Conservation (phyloP, 2,888 invertebrate species). For the Limnephilus auricula region DNA sequence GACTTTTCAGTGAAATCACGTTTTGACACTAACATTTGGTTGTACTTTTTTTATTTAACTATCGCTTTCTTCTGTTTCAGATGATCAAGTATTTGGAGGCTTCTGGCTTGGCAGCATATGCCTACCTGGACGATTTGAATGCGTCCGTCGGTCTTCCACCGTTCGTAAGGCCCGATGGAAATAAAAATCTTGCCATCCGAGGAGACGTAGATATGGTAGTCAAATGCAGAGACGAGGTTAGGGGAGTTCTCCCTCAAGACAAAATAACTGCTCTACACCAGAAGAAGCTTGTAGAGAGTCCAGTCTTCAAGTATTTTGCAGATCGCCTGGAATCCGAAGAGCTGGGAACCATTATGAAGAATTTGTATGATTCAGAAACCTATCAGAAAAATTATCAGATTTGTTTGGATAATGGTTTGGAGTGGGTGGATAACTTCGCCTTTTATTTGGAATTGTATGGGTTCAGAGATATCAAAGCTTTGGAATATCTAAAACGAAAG, state of each 20-base stretch:
- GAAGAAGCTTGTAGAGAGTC: slow-evolving; percentile 23
- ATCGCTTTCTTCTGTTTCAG: not conserved
- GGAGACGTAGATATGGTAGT: not conserved
- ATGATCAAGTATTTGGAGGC: slow-evolving; percentile 37
- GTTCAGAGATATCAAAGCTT: slow-evolving; percentile 27
- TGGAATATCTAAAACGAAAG: not conserved
- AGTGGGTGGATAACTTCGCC: slow-evolving; percentile 23
- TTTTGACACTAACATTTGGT: too few species aligned
- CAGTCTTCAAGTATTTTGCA: slow-evolving; percentile 43
- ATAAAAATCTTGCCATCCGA: not conserved
- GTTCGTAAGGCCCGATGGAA: not conserved
- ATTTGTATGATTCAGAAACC: slow-evolving; percentile 20
- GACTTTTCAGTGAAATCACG: too few species aligned
- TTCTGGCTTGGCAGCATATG: slow-evolving; percentile 27
- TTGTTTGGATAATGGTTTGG: slow-evolving; percentile 44
- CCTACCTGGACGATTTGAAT: not conserved
- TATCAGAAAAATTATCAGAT: slow-evolving; percentile 7
- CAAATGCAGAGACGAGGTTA: slow-evolving; percentile 38
- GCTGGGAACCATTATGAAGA: slow-evolving; percentile 13
- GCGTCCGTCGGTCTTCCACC: slow-evolving; percentile 20
- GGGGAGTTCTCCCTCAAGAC: slow-evolving; percentile 38
- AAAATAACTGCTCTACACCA: slow-evolving; percentile 23
- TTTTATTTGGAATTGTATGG: slow-evolving; percentile 49
- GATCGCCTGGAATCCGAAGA: slow-evolving; percentile 35
- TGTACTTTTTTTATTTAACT: not conserved